Evolutionary conservation across 2,888 invertebrate genomes (phyloP), one percentile per base, ranked within the genome.

Genomic region (Mellilla xanthometata): DNA sequence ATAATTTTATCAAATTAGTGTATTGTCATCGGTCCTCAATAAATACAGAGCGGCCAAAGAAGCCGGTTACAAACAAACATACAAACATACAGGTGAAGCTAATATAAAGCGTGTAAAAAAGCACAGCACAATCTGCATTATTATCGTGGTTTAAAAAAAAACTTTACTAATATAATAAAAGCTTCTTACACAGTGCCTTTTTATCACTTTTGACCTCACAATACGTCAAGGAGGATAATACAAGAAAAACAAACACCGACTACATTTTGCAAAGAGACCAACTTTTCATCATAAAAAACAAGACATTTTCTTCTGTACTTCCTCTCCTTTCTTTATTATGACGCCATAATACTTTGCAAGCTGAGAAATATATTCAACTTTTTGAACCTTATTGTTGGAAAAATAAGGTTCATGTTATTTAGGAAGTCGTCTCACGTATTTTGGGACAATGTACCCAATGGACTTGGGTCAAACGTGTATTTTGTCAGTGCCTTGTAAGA

Each of bases 401-500:
- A 3, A 9, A 33, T 10, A 38, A 38, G 28, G 44, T 23, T 12
- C 9, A 33, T 19, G 19, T 28, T 28, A 19, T 44, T 28, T 12
- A 13, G 12, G 19, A 27, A 43, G 36, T 36, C 27, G 6, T 2
- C 2, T 10, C 38, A 44, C 44, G 38, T 44, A 45, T 29, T 39
- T 23, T 39, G 29, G 32, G 7, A 40, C 39, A 40, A 31, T 36
- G 27, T 43, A 27, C 27, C 12, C 22, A 36, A 32, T 39, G 39
- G 60, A 57, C 50, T 49, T 27, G 32, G 56, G 50, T 51, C 52
- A 54, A 51, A 61, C 33, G n/a, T n/a, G 24, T 24, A 24, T 24
- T 62, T 63, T 58, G 57, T 53, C 56, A 58, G 47, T 48, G 41
- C 45, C 48, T 43, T 46, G 24, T 45, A 34, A 12, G 39, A 35